These are phyloP conservation scores for Stichodactyla helianthus DNA, from an alignment of 64 coral and sea anemone species.

Conservation along the genomic window DNA sequence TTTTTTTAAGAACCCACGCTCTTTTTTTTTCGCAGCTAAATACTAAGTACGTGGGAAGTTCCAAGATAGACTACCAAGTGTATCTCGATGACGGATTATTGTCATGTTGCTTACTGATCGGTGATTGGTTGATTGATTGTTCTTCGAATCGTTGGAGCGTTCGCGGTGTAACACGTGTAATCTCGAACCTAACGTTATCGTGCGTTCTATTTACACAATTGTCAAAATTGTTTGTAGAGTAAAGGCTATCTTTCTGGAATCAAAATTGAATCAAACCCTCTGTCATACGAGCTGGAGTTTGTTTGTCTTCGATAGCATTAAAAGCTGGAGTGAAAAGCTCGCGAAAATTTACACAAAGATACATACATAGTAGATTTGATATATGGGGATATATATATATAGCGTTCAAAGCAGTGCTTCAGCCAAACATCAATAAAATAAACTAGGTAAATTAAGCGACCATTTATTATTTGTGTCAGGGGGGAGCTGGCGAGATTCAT, in stretches of 20 bases:
- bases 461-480: no score
- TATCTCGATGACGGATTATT: slow-evolving; percentile 2
- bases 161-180: background rate
- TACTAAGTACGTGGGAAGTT: background rate
- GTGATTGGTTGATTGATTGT: background rate
- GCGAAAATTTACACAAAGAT: no score
- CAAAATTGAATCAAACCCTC: no score
- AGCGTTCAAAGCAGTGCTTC: no score
- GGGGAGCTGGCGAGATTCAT: no score
- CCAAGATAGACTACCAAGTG: slow-evolving; percentile 1
- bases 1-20: background rate
- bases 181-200: background rate
- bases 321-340: no score
- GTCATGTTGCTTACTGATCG: slow-evolving; percentile 1
- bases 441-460: no score
- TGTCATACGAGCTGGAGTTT: no score
- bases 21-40: background rate
- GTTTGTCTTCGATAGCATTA: no score
- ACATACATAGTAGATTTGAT: no score
- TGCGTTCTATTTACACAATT: background rate
- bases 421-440: no score
- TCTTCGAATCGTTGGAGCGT: background rate
- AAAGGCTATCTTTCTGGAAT: background rate
- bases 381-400: no score
- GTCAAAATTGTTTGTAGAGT: background rate